Conservation (phyloP, 2,888 invertebrate genomes). For the Anoplius nigerrimus region DNA sequence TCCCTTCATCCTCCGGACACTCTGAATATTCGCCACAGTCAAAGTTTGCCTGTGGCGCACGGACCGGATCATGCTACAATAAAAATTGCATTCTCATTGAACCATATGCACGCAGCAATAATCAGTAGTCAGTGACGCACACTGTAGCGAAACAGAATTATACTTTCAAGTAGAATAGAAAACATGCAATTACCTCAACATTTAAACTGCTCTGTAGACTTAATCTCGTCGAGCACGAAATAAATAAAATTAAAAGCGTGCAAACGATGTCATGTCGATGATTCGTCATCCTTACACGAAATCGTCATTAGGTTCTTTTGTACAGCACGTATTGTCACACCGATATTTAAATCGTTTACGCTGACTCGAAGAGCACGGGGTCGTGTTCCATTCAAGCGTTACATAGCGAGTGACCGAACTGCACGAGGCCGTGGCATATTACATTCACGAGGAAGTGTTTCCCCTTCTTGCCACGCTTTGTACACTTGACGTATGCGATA, state of each 20-base stretch:
- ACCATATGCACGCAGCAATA: neutral
- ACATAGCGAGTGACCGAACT: conserved; percentile 1
- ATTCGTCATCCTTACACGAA: conserved; percentile 51
- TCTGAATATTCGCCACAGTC: conserved; percentile 57
- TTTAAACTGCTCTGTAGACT: conserved; percentile 39
- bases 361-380: neutral
- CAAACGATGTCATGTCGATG: conserved; percentile 43
- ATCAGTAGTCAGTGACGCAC: neutral
- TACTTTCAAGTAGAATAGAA: neutral
- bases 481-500: conserved; percentile 36
- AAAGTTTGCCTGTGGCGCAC: conserved; percentile 53
- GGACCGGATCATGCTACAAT: conserved; percentile 31
- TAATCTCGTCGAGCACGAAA: neutral
- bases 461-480: conserved; percentile 30
- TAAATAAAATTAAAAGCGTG: conserved; percentile 49
- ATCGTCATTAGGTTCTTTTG: conserved; percentile 42
- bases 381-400: conserved; percentile 1
- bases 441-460: conserved; percentile 1
- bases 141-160: neutral
- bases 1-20: conserved; percentile 60
- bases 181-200: conserved; percentile 47
- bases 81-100: neutral
- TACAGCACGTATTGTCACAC: neutral
- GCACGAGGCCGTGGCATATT: conserved; percentile 8
- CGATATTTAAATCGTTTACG: conserved; percentile 13